Percentiles rank a stretch among this genome's conserved stretches.
phyloP scores from a whole-genome alignment of 2,113 vertebrate species.

The Climacteris rufus region DNA sequence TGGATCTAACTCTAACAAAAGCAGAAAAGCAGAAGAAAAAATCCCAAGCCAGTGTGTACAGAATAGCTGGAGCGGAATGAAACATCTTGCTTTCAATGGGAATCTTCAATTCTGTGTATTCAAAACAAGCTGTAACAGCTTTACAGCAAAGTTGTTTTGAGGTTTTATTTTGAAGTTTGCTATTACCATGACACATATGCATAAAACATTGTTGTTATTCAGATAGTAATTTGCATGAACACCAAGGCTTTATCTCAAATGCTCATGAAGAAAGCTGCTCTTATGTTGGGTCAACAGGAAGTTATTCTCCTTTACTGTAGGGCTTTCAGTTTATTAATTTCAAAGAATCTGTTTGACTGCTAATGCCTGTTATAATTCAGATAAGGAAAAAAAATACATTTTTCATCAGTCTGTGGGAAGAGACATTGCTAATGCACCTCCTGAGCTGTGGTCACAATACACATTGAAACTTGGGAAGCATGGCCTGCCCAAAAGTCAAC shows the following conservation, averaged over 20 bases:
- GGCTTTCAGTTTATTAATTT: constrained; percentile 32
- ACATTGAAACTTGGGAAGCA: background rate
- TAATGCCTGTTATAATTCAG: background rate
- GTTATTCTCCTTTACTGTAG: background rate
- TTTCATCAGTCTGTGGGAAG: background rate
- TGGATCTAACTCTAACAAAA: background rate
- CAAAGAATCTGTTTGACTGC: background rate
- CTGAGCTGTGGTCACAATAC: background rate
- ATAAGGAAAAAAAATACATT: background rate
- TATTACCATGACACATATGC: background rate
- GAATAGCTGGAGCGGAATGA: background rate
- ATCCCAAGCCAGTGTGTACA: background rate
- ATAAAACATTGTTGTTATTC: constrained; percentile 30
- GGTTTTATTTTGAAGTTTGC: constrained; percentile 1
- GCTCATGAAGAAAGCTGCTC: background rate
- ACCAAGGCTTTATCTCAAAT: constrained; percentile 6
- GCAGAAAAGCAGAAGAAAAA: background rate
- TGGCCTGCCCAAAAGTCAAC: background rate
- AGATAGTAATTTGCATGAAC: background rate
- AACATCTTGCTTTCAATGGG: background rate
- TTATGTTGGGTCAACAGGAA: constrained; percentile 16
- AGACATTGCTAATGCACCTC: background rate
- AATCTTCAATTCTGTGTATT: background rate
- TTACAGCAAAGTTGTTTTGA: background rate
- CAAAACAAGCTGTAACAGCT: background rate